These are phyloP conservation scores for Sinocyclocheilus anophthalmus DNA, from an alignment of 2,113 vertebrate species.

Conservation along the genomic window DNA sequence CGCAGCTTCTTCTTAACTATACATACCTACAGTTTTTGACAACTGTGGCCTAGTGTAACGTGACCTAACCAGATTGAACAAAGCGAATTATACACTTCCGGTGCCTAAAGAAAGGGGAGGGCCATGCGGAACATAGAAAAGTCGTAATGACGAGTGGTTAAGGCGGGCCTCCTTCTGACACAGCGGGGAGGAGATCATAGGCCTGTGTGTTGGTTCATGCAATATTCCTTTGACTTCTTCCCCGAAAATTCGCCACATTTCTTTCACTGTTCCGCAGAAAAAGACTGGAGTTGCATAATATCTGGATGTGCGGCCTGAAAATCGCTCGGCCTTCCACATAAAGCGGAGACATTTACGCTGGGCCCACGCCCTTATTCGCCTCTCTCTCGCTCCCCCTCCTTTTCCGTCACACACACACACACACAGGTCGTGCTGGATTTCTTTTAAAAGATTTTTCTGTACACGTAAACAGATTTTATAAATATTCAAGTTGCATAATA, in stretches of 20 bases:
- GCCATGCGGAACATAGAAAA: constrained; percentile 32
- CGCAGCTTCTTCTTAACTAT: neutral
- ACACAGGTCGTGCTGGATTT: neutral
- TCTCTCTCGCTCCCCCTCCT: neutral
- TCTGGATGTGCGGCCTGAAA: constrained; percentile 18
- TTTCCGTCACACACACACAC: neutral
- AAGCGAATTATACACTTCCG: constrained; percentile 35
- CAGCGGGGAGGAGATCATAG: constrained; percentile 18
- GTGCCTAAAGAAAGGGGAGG: constrained; percentile 43
- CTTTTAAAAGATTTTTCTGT: neutral
- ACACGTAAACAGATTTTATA: neutral
- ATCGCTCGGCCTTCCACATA: constrained; percentile 15
- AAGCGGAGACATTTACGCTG: constrained; percentile 24
- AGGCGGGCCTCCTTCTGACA: constrained; percentile 13
- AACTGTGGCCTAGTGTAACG: constrained; percentile 3
- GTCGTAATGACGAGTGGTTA: constrained; percentile 38
- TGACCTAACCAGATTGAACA: constrained; percentile 26
- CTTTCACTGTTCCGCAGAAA: neutral
- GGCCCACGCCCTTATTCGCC: constrained; percentile 25
- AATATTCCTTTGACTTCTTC: neutral
- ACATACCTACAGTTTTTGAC: constrained; percentile 25
- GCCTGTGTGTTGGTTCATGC: constrained; percentile 5
- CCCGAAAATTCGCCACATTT: neutral
- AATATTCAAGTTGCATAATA: neutral
- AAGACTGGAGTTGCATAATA: neutral